Base-by-base conservation (phyloP, 2,113 vertebrate genomes). In the Fulica atra region DNA sequence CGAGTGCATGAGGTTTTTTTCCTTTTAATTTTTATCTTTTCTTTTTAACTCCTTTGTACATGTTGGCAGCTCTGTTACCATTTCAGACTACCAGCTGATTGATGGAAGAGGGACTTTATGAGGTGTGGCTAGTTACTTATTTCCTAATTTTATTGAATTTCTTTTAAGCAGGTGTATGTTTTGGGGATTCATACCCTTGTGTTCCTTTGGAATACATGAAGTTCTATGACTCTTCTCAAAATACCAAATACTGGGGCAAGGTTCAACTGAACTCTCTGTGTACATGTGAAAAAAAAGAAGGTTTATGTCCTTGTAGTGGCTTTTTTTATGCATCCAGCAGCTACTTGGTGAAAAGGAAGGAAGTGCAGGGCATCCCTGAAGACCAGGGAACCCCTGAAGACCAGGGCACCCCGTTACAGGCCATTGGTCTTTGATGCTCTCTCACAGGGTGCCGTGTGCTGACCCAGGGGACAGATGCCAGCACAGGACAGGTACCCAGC, bases 401-500 rank as follows among this genome's bases (percentile, higher is more conserved):
- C 0, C 5, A 65, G 59, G 38, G 6, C 26, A 21, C 53, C 31
- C 14, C 0, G 0, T 42, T 36, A 19, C 1, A 1, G 25, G 18
- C 33, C 56, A 7, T 26, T 10, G 44, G 35, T 57, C 21, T 40
- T 36, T 53, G 24, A 1, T 56, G 21, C 16, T 20, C 4, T 36
- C 33, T 29, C 0, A 0, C 13, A 16, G 31, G 29, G 17, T 46
- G 51, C 42, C 17, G 9, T 1, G 0, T 24, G 36, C 40, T 63
- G 66, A 13, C 6, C 21, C 9, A 50, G 35, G 5, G 7, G 44
- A 8, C 61, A 57, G 54, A n/a, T 68, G 20, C 16, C 31, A 24
- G 42, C 3, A 0, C 6, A 23, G 72, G n/a, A 56, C 40, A 24
- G 33, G 44, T 51, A 40, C 21, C 0, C 0, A 44, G 40, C 13